Evolutionary conservation across 2,888 invertebrate species (phyloP), one percentile per base, ranked within the genome.

Genomic region (Oxycera nigricornis): DNA sequence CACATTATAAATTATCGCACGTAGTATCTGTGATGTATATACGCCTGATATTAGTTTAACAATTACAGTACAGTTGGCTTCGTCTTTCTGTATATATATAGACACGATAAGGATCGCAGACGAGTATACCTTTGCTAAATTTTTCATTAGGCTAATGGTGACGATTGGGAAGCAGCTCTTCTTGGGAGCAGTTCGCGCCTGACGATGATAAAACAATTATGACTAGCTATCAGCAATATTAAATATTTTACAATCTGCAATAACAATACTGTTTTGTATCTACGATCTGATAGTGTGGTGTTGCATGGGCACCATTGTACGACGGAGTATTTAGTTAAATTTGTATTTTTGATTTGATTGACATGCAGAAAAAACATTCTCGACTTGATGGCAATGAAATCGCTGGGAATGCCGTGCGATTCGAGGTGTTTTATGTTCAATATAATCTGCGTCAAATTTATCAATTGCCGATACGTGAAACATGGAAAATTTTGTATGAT

Each of bases 331-430:
- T 65, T 65, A 65, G 65, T 65, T 41, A 65, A 65, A 65, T 65
- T 65, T 65, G 65, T 65, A 65, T 65, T 65, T 65, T 35, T 65
- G 65, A 41, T 65, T 65, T 65, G 65, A 65, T 65, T 65, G 65
- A 65, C 65, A 65, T 39, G 39, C 20, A 65, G 24, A 26, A 65
- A 65, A 41, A 39, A 39, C 65, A 41, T 41, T 65, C 24, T 65
- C 59, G 59, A 59, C 30, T 59, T 28, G 22, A 17, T 26, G 3
- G 11, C n/a, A 30, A 59, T 59, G 30, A 59, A 26, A 28, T 50
- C 50, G 50, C 14, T 39, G 39, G n/a, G n/a, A n/a, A n/a, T n/a
- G n/a, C n/a, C n/a, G n/a, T n/a, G n/a, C n/a, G n/a, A n/a, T n/a
- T n/a, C n/a, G n/a, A n/a, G n/a, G n/a, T n/a, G n/a, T n/a, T n/a